These are phyloP conservation scores for Epistrophella euchroma DNA, from an alignment of 2,888 invertebrate genomes.

Conservation along the genomic window DNA sequence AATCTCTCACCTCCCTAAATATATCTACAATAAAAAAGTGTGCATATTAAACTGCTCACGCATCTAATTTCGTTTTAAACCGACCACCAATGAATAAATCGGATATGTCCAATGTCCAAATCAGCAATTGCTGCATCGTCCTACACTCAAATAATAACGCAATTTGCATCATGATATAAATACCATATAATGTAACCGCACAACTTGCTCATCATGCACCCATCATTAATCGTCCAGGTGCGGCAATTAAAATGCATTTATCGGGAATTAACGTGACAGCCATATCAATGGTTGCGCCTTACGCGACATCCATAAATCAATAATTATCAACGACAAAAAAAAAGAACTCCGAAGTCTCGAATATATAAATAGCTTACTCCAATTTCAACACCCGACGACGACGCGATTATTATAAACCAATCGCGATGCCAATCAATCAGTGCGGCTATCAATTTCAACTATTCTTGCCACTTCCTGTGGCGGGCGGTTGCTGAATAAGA, in stretches of 20 bases:
- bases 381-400: conserved; percentile 73
- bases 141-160: conserved; percentile 26
- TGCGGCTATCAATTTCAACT: conserved; percentile 64
- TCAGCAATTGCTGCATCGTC: conserved; percentile 52
- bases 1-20: neutral
- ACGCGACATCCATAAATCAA: conserved; percentile 75
- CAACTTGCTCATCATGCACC: conserved; percentile 63
- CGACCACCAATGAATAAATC: conserved; percentile 69
- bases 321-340: neutral
- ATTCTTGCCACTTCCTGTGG: conserved; percentile 71
- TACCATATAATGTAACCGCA: conserved; percentile 24
- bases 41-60: conserved; percentile 18
- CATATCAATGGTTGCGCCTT: conserved; percentile 70
- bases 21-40: neutral
- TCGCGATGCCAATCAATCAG: conserved; percentile 71
- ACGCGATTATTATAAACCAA: conserved; percentile 53
- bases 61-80: conserved; percentile 42
- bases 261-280: conserved; percentile 68
- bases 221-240: conserved; percentile 72
- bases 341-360: conserved; percentile 4
- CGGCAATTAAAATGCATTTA: conserved; percentile 76
- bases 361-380: conserved; percentile 75
- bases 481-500: conserved; percentile 67
- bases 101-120: conserved; percentile 66
- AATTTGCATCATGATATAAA: conserved; percentile 23